phyloP scores from a whole-genome alignment of 2,888 invertebrate genomes.

The Venustoraphidia nigricollis region DNA sequence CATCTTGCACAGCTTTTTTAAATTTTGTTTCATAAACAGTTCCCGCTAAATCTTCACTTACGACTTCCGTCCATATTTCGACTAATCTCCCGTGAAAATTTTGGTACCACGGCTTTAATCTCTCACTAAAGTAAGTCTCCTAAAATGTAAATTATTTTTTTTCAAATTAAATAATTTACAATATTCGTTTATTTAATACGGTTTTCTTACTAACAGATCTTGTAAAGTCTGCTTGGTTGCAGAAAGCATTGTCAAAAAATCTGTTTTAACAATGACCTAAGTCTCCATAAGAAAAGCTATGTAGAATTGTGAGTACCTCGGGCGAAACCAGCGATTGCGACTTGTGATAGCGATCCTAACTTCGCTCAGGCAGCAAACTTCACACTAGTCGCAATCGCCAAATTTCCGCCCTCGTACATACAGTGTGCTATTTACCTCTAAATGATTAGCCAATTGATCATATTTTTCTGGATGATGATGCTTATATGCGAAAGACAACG shows the following conservation, averaged over 20 bases:
- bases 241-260: too few relatives aligned
- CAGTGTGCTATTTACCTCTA: slow-evolving; percentile 17
- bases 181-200: too few relatives aligned
- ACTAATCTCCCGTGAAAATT: slow-evolving; percentile 35
- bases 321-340: too few relatives aligned
- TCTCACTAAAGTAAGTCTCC: slow-evolving; percentile 42
- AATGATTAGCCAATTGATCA: slow-evolving; percentile 12
- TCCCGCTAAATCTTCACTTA: slow-evolving; percentile 43
- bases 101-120: slow-evolving; percentile 38
- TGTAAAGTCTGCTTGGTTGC: too few relatives aligned
- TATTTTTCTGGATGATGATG: slow-evolving; percentile 25
- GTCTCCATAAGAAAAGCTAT: too few relatives aligned
- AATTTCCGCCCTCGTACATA: too few relatives aligned
- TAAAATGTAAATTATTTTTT: slow-evolving; percentile 13
- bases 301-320: too few relatives aligned
- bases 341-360: too few relatives aligned
- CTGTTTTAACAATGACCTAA: too few relatives aligned
- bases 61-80: slow-evolving; percentile 42
- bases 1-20: slow-evolving; percentile 31
- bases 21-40: slow-evolving; percentile 39
- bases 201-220: too few relatives aligned
- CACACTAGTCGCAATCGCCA: too few relatives aligned
- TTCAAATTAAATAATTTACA: neutral
- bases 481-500: slow-evolving; percentile 28
- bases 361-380: too few relatives aligned